These are phyloP conservation scores for Neodontobutis hainanensis DNA, from an alignment of 2,113 vertebrate genomes.

Conservation along the genomic window DNA sequence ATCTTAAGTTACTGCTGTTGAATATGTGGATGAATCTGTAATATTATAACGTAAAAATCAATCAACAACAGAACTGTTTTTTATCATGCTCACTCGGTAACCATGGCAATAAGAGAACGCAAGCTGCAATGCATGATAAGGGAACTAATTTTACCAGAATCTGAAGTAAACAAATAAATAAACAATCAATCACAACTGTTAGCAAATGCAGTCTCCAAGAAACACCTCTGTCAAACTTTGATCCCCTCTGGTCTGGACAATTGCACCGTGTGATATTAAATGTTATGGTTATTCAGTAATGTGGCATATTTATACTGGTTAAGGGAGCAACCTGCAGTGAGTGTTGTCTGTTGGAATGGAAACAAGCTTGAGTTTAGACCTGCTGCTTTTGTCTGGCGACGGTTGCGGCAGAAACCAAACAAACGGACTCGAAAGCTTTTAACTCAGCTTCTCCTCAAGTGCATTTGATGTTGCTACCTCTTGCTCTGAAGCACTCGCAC, in stretches of 20 bases:
- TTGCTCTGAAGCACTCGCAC: background rate
- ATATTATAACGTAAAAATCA: background rate
- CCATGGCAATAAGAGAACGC: slow-evolving; percentile 2
- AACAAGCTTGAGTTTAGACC: background rate
- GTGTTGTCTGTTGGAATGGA: background rate
- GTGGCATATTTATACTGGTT: no score
- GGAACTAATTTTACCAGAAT: slow-evolving; percentile 4
- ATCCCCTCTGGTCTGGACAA: background rate
- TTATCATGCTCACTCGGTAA: background rate
- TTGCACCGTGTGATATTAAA: background rate
- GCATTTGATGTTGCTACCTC: background rate
- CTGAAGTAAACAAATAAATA: background rate
- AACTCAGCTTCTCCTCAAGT: background rate
- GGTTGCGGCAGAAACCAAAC: background rate
- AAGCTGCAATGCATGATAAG: background rate
- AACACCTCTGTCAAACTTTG: background rate
- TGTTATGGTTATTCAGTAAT: background rate
- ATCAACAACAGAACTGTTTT: background rate
- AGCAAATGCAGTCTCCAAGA: slow-evolving; percentile 7
- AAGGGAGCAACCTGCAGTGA: background rate
- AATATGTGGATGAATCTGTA: background rate
- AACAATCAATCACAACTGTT: slow-evolving; percentile 3
- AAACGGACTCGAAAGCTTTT: background rate
- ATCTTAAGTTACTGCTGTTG: no score
- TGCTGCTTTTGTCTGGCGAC: background rate